Conservation (phyloP, 2,113 vertebrate species). For the Chloebia gouldiae region DNA sequence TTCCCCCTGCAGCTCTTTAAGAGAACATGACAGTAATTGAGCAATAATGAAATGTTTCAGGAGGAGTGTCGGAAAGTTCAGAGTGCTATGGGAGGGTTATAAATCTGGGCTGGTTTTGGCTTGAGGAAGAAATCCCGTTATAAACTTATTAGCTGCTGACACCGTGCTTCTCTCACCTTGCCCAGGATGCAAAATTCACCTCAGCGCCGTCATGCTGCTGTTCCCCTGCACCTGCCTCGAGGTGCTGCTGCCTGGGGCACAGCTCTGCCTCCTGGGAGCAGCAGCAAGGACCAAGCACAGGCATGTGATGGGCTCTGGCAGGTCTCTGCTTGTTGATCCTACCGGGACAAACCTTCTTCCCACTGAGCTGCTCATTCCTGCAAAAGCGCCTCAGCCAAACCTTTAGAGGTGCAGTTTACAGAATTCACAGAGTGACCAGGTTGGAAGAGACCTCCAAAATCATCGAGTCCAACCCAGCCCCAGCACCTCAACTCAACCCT, state of each 20-base stretch:
- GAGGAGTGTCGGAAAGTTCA: conserved; percentile 40
- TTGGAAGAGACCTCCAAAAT: not conserved
- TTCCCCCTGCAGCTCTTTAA: not conserved
- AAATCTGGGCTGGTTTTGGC: conserved; percentile 39
- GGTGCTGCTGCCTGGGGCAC: not conserved
- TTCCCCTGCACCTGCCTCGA: not conserved
- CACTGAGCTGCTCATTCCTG: not conserved
- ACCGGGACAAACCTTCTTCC: not conserved
- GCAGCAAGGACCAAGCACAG: not conserved
- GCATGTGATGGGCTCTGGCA: accelerated
- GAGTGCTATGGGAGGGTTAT: not conserved
- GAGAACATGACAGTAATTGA: conserved; percentile 63
- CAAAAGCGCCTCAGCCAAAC: not conserved
- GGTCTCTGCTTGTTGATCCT: not conserved
- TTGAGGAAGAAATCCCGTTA: conserved; percentile 16
- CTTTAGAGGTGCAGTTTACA: not conserved
- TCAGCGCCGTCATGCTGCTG: not conserved
- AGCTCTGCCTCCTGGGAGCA: not conserved
- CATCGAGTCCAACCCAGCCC: not conserved
- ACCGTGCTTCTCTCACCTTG: not conserved
- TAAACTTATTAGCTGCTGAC: conserved; percentile 40
- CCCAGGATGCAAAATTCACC: not conserved
- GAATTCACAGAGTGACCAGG: not conserved
- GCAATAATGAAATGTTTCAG: conserved; percentile 51
- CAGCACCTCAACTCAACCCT: not conserved